phyloP scores from a whole-genome alignment of 2,888 invertebrate genomes.

The Dorcus parallelipipedus region DNA sequence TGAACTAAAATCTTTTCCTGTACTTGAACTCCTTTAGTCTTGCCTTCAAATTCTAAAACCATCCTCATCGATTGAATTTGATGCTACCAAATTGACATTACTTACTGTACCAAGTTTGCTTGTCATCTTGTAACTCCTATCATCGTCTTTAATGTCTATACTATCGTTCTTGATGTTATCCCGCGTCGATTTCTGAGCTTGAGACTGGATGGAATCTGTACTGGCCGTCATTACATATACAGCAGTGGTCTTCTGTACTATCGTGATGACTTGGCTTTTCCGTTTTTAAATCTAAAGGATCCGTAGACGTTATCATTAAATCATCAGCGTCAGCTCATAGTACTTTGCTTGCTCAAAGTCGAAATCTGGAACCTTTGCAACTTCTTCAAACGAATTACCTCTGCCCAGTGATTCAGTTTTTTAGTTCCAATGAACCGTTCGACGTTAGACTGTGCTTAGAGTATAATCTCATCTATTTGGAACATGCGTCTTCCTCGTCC shows the following conservation, averaged over 20 bases:
- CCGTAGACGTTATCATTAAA: constrained; percentile 60
- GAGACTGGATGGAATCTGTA: constrained; percentile 55
- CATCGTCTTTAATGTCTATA: constrained; percentile 49
- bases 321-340: constrained; percentile 47
- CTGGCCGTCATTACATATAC: constrained; percentile 57
- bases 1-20: constrained; percentile 51
- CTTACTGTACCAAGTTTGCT: constrained; percentile 48
- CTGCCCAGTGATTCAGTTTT: constrained; percentile 53
- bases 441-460: constrained; percentile 64
- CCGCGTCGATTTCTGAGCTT: constrained; percentile 41
- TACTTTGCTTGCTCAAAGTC: constrained; percentile 50
- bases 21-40: constrained; percentile 51
- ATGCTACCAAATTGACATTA: constrained; percentile 35
- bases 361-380: constrained; percentile 53
- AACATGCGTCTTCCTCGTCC: constrained; percentile 60
- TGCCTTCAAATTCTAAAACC: constrained; percentile 42
- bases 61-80: constrained; percentile 53
- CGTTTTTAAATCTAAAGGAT: constrained; percentile 57
- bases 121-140: constrained; percentile 48
- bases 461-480: constrained; percentile 66
- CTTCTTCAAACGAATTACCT: constrained; percentile 54
- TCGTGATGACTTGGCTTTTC: constrained; percentile 54
- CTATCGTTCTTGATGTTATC: constrained; percentile 55
- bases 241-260: constrained; percentile 59
- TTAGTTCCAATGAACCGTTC: constrained; percentile 61